phyloP scores from a whole-genome alignment of 2,113 vertebrate species.

The Uropsilus gracilis region DNA sequence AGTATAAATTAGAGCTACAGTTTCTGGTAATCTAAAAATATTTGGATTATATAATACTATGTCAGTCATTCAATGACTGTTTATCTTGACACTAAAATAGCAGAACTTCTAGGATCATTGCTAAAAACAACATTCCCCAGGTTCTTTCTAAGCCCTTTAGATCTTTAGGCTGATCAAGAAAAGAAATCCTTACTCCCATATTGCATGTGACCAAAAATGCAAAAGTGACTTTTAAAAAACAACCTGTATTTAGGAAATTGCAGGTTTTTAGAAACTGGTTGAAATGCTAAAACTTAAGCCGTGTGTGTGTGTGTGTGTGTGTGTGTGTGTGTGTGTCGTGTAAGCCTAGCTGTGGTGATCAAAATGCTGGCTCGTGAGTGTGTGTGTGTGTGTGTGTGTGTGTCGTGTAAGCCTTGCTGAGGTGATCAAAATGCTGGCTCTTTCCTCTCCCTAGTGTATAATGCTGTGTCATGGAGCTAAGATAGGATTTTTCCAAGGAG shows the following conservation, averaged over 20 bases:
- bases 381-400: not conserved
- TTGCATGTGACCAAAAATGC: not conserved
- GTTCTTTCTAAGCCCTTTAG: not conserved
- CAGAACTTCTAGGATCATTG: not conserved
- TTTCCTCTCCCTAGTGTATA: conserved; percentile 86
- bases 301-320: too few relatives aligned
- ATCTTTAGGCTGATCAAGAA: not conserved
- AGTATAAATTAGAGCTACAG: conserved; percentile 14
- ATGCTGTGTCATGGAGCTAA: conserved; percentile 93
- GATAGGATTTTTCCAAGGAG: conserved; percentile 98
- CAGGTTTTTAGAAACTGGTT: not conserved
- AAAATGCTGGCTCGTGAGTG: rapidly evolving
- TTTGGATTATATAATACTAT: not conserved
- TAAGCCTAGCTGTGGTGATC: not conserved
- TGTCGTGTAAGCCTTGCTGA: not conserved
- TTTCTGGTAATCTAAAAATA: conserved; percentile 44
- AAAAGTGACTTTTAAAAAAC: not conserved
- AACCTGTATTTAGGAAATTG: not conserved
- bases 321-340: not conserved
- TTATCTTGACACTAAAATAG: not conserved
- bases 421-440: not conserved
- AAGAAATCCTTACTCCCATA: not conserved
- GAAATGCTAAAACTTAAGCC: not conserved
- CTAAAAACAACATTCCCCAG: not conserved
- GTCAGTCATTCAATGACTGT: not conserved